These are phyloP conservation scores for Macropis europaea DNA, from an alignment of 2,888 invertebrate species.

Conservation along the genomic window DNA sequence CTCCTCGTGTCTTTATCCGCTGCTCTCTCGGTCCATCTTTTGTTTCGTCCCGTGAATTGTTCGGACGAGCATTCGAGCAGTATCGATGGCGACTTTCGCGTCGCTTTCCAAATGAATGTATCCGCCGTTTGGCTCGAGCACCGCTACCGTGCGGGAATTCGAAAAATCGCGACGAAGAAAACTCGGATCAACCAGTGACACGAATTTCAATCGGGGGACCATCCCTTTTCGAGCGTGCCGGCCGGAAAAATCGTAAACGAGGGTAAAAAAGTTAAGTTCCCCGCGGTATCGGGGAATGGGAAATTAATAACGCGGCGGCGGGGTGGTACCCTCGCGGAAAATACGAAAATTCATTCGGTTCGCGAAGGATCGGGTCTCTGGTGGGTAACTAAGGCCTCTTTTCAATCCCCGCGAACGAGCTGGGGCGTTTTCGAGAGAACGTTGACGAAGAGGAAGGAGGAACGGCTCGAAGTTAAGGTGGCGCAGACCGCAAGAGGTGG, in stretches of 20 bases:
- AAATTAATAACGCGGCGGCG: constrained; percentile 71
- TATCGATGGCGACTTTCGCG: constrained; percentile 47
- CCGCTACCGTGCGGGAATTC: constrained; percentile 6
- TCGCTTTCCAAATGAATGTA: constrained; percentile 28
- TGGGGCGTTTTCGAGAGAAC: constrained; percentile 22
- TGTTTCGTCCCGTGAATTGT: constrained; percentile 62
- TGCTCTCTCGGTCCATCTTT: constrained; percentile 54
- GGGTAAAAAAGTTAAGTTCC: constrained; percentile 27
- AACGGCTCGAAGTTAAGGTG: too few relatives aligned
- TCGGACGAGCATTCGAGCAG: constrained; percentile 42
- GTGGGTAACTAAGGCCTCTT: constrained; percentile 75
- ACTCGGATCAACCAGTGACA: too few relatives aligned
- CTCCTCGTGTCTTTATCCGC: constrained; percentile 59
- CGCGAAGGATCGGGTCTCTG: constrained; percentile 70
- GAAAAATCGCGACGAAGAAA: background rate
- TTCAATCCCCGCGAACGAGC: constrained; percentile 70
- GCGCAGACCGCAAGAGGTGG: constrained; percentile 68
- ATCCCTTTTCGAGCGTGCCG: background rate
- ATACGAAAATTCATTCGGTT: constrained; percentile 73
- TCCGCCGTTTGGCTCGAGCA: background rate
- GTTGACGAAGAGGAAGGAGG: background rate
- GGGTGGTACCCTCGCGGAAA: constrained; percentile 55
- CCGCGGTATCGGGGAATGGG: constrained; percentile 32
- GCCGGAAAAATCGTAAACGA: constrained; percentile 11
- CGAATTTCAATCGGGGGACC: too few relatives aligned